Base-by-base conservation (phyloP, 2,797 vertebrate genomes). In the Chrysocyon brachyurus region DNA sequence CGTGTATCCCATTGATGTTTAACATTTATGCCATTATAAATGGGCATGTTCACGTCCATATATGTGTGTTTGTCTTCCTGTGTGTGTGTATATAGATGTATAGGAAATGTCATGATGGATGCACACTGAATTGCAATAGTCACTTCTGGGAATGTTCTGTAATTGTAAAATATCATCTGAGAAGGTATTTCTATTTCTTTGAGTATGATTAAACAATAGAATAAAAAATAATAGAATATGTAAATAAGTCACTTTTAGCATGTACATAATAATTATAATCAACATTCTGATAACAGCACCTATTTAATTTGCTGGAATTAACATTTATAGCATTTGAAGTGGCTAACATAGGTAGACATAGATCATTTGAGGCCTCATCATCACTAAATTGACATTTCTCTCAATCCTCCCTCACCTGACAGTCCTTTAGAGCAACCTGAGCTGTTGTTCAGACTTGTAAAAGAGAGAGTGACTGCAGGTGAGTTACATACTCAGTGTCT, bases 231-330 rank as follows among this genome's bases (percentile, higher is more conserved):
- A 1, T 78, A 63, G 70, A 77, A 59, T 81, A 68, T 19, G 9
- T 89, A 75, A 86, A 16, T 66, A 83, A 82, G 57, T 96, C 64
- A 87, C 12, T 61, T 94, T 22, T 84, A 56, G 46, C 28, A 33
- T 87, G 31, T 66, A 88, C 6, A 3, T 77, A 63, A 26, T 56
- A 64, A 52, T 92, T 77, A n/a, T 12, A 21, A 19, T 70, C 54
- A 90, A 19, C 24, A 72, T 52, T 90, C 26, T 92, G 28, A 52
- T 72, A 81, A 36, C 73, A 87, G n/a, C 21, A 91, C 54, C 12
- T 89, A 2, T 56, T 92, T 87, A 59, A 79, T 81, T 89, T 91
- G 59, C 75, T 49, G 5, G 31, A 40, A 31, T 85, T 96, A 70
- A 70, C 59, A 87, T 83, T 46, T 70, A 3, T 33, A 89, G 36